These are phyloP conservation scores for Antrozous pallidus DNA, from an alignment of 2,797 vertebrate species.

Conservation along the genomic window DNA sequence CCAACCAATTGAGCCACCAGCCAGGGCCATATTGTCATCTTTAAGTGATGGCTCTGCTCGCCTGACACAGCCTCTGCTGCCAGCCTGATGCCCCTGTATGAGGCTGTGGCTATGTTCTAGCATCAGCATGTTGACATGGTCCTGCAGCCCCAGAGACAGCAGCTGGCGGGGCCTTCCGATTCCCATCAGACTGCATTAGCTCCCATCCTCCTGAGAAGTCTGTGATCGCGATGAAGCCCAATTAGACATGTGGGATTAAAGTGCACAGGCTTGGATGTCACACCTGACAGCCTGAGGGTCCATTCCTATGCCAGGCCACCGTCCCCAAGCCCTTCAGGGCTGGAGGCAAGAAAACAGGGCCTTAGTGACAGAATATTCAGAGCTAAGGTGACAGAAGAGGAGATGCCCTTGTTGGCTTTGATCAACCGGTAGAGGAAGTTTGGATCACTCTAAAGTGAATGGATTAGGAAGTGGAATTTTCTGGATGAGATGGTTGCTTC, in stretches of 20 bases:
- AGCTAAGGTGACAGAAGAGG: neutral
- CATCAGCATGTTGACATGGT: neutral
- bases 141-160: neutral
- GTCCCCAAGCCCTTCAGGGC: neutral
- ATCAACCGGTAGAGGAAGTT: neutral
- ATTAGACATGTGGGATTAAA: neutral
- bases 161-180: neutral
- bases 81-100: neutral
- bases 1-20: too few species aligned
- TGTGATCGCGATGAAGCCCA: neutral
- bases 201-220: neutral
- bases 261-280: neutral
- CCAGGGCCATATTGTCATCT: neutral
- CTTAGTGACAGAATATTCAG: neutral
- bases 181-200: neutral
- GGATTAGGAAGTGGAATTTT: neutral
- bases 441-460: neutral
- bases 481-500: neutral
- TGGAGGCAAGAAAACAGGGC: neutral
- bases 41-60: neutral
- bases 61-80: neutral
- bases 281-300: neutral
- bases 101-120: neutral
- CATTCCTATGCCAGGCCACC: neutral
- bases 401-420: neutral